phyloP scores from a whole-genome alignment of 2,113 vertebrate species.

The Pipra filicauda region DNA sequence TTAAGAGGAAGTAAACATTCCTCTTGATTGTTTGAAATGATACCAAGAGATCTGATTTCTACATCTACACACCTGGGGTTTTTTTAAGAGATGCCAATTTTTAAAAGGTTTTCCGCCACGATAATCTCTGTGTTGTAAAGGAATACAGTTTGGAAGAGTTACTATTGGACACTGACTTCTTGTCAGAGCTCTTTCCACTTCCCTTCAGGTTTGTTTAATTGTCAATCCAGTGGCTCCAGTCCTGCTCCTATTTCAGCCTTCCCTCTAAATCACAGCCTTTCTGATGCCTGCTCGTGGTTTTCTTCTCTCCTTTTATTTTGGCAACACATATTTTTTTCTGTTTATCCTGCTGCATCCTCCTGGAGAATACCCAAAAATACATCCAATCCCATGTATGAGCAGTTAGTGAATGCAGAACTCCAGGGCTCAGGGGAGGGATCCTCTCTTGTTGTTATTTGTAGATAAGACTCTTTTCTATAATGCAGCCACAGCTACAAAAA shows the following conservation, averaged over 20 bases:
- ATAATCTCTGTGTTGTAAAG: not conserved
- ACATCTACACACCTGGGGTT: not conserved
- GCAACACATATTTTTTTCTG: not conserved
- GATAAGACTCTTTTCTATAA: not conserved
- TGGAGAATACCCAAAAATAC: not conserved
- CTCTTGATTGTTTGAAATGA: constrained; percentile 25
- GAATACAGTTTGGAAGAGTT: too few relatives aligned
- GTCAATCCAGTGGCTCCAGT: not conserved
- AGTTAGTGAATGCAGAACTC: not conserved
- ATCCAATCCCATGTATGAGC: not conserved
- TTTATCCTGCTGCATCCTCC: not conserved
- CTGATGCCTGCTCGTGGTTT: not conserved
- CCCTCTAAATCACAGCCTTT: not conserved
- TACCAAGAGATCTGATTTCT: not conserved
- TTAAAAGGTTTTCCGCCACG: not conserved
- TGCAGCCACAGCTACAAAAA: not conserved
- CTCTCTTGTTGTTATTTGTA: not conserved
- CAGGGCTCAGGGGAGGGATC: not conserved
- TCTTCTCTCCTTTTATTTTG: not conserved
- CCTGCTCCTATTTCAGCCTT: not conserved
- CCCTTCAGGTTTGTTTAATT: not conserved
- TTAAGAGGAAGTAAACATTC: not conserved
- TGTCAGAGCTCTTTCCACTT: not conserved
- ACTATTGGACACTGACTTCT: not conserved
- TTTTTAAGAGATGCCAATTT: not conserved